These are phyloP conservation scores for Platynereis dumerilii DNA, from an alignment of 2,888 invertebrate species.

Conservation along the genomic window DNA sequence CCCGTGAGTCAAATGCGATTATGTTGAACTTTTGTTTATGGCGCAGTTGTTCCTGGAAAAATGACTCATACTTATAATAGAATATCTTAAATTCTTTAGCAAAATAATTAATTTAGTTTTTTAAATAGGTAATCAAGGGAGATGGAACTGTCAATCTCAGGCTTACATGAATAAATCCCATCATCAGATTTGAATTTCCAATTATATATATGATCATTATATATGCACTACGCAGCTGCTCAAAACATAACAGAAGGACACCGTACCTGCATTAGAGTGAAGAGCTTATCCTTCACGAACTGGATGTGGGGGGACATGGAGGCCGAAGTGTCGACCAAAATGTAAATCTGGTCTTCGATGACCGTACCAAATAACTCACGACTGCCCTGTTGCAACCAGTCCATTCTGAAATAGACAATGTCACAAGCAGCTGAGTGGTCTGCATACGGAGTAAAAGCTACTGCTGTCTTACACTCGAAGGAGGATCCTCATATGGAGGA, in stretches of 20 bases:
- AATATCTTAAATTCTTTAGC: no score
- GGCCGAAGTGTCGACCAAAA: conserved; percentile 61
- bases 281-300: conserved; percentile 62
- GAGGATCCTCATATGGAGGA: no score
- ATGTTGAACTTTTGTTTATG: conserved; percentile 63
- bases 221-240: no score
- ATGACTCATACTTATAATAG: no score
- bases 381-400: conserved; percentile 62
- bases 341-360: conserved; percentile 61
- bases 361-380: conserved; percentile 63
- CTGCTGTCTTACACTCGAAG: no score
- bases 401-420: conserved; percentile 48
- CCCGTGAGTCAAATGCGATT: conserved; percentile 57
- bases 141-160: no score
- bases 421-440: not conserved
- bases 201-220: no score
- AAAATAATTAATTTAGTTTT: no score
- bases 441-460: not conserved
- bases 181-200: no score
- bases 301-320: conserved; percentile 61
- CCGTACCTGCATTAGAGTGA: conserved; percentile 59
- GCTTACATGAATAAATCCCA: no score
- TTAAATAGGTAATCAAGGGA: no score
- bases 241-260: no score
- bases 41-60: conserved; percentile 60